A percentile compares a stretch with the other conserved stretches of the same genome.
phyloP scores from a whole-genome alignment of 1,140 invertebrate species.

The Danaus melanippus region DNA sequence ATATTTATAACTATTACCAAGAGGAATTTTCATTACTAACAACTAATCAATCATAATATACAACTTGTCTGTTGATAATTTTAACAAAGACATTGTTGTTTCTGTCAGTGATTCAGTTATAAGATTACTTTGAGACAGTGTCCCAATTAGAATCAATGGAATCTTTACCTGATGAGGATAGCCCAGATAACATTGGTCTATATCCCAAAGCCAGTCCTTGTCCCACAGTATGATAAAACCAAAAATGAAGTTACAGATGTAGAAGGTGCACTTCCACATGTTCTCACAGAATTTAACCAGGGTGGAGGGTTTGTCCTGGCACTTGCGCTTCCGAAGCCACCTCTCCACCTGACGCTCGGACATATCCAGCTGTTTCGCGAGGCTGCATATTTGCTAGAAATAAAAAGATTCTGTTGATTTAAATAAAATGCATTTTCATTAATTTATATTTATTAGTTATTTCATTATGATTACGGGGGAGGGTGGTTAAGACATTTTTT shows the following conservation, averaged over 20 bases:
- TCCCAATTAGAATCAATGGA: too few species aligned
- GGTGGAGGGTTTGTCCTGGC: constrained; percentile 89
- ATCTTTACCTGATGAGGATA: constrained; percentile 77
- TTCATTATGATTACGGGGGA: too few species aligned
- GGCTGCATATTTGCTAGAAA: constrained; percentile 74
- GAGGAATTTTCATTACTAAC: too few species aligned
- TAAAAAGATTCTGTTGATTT: neutral
- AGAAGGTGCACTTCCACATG: constrained; percentile 92
- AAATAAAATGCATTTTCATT: too few species aligned
- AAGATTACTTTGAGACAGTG: too few species aligned
- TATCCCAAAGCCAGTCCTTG: constrained; percentile 96
- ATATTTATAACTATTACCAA: too few species aligned
- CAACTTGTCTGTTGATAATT: too few species aligned
- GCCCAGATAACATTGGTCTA: constrained; percentile 91
- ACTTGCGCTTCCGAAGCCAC: constrained; percentile 79
- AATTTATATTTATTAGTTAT: too few species aligned
- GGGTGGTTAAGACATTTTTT: too few species aligned
- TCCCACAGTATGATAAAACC: constrained; percentile 90
- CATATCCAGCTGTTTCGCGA: constrained; percentile 91
- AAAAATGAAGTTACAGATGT: constrained; percentile 86
- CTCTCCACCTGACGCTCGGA: constrained; percentile 90
- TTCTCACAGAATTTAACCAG: constrained; percentile 95
- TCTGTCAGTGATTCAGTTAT: too few species aligned
- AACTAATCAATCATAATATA: too few species aligned
- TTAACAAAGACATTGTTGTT: too few species aligned